A percentile compares a stretch with the other conserved stretches of the same genome.
Conservation (phyloP, 2,888 invertebrate genomes). For the Helleia helle region DNA sequence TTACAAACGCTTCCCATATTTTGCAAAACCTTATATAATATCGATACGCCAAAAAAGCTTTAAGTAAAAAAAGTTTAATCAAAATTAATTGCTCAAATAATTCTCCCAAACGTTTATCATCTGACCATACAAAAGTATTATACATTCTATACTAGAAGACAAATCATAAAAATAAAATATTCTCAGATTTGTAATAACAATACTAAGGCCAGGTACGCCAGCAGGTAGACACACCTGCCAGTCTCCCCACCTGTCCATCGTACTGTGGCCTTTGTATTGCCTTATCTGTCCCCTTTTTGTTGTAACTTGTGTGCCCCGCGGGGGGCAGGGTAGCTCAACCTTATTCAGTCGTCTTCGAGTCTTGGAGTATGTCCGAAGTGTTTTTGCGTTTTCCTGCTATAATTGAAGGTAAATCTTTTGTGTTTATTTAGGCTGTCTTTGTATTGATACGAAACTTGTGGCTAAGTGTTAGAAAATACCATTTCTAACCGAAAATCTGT, state of each 20-base stretch:
- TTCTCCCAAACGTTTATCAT: no score
- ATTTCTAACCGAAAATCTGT: no score
- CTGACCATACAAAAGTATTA: no score
- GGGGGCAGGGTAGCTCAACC: conserved; percentile 32
- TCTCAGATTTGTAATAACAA: background rate
- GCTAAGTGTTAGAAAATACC: no score
- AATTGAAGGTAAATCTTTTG: conserved; percentile 13
- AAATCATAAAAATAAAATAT: background rate
- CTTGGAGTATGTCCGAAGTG: conserved; percentile 29
- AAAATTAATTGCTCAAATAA: no score
- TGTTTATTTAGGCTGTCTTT: conserved; percentile 8
- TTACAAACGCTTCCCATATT: no score
- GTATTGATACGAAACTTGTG: conserved; percentile 5
- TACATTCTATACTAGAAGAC: background rate
- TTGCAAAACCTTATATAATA: no score
- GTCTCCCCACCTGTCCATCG: conserved; percentile 22
- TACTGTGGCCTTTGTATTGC: conserved; percentile 21
- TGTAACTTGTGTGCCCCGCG: conserved; percentile 24
- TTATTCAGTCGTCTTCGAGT: conserved; percentile 54
- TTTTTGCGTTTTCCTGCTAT: conserved; percentile 12
- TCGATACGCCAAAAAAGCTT: no score
- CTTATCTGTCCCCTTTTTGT: conserved; percentile 40
- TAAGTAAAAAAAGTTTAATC: no score
- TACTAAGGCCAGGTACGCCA: conserved; percentile 43
- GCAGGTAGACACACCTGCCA: conserved; percentile 66